Percentiles rank a stretch among this genome's conserved stretches.
phyloP scores from a whole-genome alignment of 2,888 invertebrate species.

The Synergus umbraculus region DNA sequence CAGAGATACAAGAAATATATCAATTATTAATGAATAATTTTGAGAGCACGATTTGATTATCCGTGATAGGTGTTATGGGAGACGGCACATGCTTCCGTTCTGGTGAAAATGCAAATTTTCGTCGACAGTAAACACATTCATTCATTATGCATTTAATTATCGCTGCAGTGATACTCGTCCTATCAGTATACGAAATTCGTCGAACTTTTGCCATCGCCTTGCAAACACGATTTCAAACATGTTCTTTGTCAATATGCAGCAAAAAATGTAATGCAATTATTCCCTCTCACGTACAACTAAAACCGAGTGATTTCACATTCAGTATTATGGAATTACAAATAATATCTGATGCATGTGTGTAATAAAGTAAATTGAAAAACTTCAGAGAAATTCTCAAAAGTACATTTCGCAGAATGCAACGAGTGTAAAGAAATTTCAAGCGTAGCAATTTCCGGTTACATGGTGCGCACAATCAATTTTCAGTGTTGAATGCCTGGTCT shows the following conservation, averaged over 20 bases:
- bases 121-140: constrained; percentile 16
- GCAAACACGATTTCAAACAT: not conserved
- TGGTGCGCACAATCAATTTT: not conserved
- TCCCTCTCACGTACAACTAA: not conserved
- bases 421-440: not conserved
- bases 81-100: constrained; percentile 7
- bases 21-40: constrained; percentile 31
- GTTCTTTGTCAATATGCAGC: not conserved
- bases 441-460: not conserved
- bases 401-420: not conserved
- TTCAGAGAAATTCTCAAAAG: not conserved
- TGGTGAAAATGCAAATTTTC: constrained; percentile 24
- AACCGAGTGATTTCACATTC: not conserved
- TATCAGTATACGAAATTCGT: not conserved
- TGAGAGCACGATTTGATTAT: constrained; percentile 3
- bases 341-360: no score
- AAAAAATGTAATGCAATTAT: not conserved
- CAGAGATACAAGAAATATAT: constrained; percentile 5
- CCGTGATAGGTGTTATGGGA: not conserved
- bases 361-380: not conserved
- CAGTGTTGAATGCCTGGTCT: not conserved
- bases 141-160: constrained; percentile 29
- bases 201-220: not conserved
- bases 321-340: not conserved
- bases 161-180: constrained; percentile 11